phyloP scores from a whole-genome alignment of 1,140 invertebrate species.

The Pseudomyrmex pallidus region DNA sequence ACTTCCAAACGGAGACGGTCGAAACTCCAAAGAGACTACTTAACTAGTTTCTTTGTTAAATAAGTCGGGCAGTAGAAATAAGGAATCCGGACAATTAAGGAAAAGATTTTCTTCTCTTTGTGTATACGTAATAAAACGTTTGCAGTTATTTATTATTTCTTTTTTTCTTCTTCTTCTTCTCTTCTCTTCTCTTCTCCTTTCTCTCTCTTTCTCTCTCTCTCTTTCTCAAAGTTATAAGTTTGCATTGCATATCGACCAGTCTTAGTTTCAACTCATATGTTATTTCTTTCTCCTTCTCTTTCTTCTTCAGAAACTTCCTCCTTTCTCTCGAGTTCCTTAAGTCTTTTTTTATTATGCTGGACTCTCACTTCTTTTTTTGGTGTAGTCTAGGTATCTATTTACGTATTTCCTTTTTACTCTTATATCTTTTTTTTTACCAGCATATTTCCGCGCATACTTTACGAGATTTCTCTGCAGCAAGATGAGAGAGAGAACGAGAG shows the following conservation, averaged over 20 bases:
- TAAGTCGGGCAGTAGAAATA: conserved; percentile 34
- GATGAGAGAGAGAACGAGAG: not conserved
- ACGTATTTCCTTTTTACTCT: conserved; percentile 11
- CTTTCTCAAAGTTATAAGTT: conserved; percentile 1
- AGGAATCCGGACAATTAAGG: not conserved
- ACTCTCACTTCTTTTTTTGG: conserved; percentile 9
- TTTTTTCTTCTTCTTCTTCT: too few relatives aligned
- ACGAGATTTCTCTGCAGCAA: conserved; percentile 34
- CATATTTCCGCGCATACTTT: not conserved
- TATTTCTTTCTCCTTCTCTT: not conserved
- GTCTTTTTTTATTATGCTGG: conserved; percentile 4
- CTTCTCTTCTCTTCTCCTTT: too few relatives aligned
- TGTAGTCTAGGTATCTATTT: conserved; percentile 22
- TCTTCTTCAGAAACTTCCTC: not conserved
- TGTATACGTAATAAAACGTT: too few relatives aligned
- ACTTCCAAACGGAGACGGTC: conserved; percentile 30
- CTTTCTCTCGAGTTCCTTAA: conserved; percentile 8
- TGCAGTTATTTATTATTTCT: too few relatives aligned
- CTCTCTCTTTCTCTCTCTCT: too few relatives aligned
- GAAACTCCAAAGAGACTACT: conserved; percentile 58
- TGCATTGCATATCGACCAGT: not conserved
- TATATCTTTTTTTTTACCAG: conserved; percentile 2
- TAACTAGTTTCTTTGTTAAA: conserved; percentile 47
- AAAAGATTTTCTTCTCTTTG: not conserved
- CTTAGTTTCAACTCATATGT: not conserved